phyloP scores from a whole-genome alignment of 2,797 vertebrate species.

The Sylvilagus floridanus region DNA sequence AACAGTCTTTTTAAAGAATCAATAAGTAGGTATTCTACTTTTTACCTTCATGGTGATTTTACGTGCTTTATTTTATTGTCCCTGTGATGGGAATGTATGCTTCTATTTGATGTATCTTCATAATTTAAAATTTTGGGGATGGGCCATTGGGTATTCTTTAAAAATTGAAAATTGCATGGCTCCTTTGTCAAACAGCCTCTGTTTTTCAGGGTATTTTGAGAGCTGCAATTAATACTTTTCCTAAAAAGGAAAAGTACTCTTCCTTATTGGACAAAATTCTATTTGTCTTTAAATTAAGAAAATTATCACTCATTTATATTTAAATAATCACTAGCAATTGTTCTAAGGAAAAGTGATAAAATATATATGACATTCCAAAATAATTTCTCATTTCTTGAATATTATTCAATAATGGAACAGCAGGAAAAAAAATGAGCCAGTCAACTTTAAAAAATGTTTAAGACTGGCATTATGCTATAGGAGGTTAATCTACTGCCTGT shows the following conservation, averaged over 20 bases:
- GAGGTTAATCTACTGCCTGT: no score
- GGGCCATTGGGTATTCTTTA: background rate
- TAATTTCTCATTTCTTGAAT: background rate
- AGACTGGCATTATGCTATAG: no score
- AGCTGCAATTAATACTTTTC: background rate
- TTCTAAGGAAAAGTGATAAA: background rate
- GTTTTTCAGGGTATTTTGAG: slow-evolving; percentile 34
- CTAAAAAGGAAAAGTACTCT: background rate
- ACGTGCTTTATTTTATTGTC: background rate
- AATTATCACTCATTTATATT: background rate
- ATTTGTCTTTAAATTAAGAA: background rate
- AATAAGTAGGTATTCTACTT: background rate
- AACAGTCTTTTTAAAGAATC: background rate
- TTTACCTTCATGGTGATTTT: background rate
- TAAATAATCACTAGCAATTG: background rate
- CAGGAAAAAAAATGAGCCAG: background rate
- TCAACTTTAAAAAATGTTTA: slow-evolving; percentile 29
- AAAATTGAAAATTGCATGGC: background rate
- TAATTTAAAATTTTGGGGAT: slow-evolving; percentile 1
- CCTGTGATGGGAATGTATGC: background rate
- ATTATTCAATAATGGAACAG: background rate
- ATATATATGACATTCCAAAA: background rate
- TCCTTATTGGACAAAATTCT: background rate
- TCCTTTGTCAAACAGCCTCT: background rate
- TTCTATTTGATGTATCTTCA: background rate